Percentiles rank a stretch among this genome's conserved stretches.
phyloP scores from a whole-genome alignment of 2,888 invertebrate species.

The Labia minor region DNA sequence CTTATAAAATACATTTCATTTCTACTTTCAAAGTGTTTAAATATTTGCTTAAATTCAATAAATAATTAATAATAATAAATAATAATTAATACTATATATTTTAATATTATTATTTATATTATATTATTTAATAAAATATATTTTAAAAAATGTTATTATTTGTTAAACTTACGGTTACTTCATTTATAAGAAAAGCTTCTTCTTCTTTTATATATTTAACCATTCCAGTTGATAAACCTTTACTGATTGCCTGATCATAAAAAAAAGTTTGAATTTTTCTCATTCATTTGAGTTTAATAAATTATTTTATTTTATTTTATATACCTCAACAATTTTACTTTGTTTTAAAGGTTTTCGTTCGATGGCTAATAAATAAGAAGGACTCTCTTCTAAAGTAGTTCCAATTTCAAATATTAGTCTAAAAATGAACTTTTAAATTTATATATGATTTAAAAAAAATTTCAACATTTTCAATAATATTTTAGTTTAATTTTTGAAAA shows the following conservation, averaged over 20 bases:
- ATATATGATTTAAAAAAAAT: no score
- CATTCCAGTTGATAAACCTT: conserved; percentile 43
- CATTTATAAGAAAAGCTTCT: conserved; percentile 47
- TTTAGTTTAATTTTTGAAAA: no score
- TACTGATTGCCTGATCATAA: conserved; percentile 38
- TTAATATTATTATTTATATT: no score
- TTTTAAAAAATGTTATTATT: no score
- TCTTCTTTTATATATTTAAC: conserved; percentile 44
- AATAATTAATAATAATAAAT: no score
- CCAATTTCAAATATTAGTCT: conserved; percentile 19
- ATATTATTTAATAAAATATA: no score
- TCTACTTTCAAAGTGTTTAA: no score
- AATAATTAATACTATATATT: no score
- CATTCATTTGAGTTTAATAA: not conserved
- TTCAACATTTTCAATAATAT: no score
- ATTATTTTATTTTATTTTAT: not conserved
- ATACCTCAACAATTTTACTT: conserved; percentile 44
- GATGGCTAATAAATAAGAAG: conserved; percentile 50
- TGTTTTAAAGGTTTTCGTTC: conserved; percentile 47
- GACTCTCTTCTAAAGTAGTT: conserved; percentile 43
- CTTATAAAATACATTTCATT: no score
- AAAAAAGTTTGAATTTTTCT: not conserved
- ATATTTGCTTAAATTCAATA: no score
- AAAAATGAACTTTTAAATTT: no score
- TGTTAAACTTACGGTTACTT: conserved; percentile 36